Conservation (phyloP, 2,797 vertebrate species). For the Acestrorhynchus altus region DNA sequence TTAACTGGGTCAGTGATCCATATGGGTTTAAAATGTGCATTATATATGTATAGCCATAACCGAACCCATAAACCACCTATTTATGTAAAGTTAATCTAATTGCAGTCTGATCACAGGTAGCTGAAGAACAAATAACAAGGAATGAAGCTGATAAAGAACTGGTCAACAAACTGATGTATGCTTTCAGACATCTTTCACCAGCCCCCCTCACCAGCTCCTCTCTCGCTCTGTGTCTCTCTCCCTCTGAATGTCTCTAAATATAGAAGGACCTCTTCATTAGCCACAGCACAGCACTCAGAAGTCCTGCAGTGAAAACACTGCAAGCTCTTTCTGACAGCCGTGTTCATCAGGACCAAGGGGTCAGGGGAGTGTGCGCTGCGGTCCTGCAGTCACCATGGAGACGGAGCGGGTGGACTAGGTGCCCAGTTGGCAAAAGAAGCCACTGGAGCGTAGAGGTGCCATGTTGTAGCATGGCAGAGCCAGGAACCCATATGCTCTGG, state of each 20-base stretch:
- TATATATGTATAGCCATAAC: too few relatives aligned
- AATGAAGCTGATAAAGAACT: too few relatives aligned
- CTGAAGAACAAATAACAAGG: too few relatives aligned
- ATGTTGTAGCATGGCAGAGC: slow-evolving; percentile 22
- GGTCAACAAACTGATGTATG: too few relatives aligned
- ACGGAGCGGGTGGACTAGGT: slow-evolving; percentile 33
- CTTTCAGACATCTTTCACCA: background rate
- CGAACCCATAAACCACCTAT: too few relatives aligned
- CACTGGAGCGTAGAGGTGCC: slow-evolving; percentile 27
- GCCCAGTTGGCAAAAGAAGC: slow-evolving; percentile 27
- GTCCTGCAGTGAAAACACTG: slow-evolving; percentile 38
- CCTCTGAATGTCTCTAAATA: slow-evolving; percentile 47
- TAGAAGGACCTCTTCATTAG: slow-evolving; percentile 50
- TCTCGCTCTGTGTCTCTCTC: background rate
- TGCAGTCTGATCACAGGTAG: too few relatives aligned
- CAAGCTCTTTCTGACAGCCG: slow-evolving; percentile 50
- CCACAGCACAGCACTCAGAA: background rate
- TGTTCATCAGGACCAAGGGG: slow-evolving; percentile 21
- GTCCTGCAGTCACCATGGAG: slow-evolving; percentile 46
- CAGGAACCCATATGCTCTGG: slow-evolving; percentile 45
- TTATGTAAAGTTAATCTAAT: too few relatives aligned
- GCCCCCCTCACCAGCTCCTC: background rate
- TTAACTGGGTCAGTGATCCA: too few relatives aligned
- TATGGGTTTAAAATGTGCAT: too few relatives aligned
- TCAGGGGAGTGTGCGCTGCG: background rate